Evolutionary conservation across 1,140 invertebrate species (phyloP), one percentile per base, ranked within the genome.

Genomic region (Littorina saxatilis): DNA sequence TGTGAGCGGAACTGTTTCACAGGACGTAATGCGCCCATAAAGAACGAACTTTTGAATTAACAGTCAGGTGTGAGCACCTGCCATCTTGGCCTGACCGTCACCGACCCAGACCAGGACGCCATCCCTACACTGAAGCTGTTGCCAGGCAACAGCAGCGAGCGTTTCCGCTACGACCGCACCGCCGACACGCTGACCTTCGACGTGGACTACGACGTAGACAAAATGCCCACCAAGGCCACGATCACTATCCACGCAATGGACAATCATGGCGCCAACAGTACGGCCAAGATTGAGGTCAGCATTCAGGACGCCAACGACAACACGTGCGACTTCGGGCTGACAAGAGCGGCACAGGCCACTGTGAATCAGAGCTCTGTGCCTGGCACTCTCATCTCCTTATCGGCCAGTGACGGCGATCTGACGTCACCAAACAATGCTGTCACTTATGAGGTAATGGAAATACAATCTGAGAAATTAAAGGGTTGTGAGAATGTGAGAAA

Each of bases 221-320:
- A 32, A 23, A 73, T 76, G 29, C 72, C 74, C 2, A 75, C 35
- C 7, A 58, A 7, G 9, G 74, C 61, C n/a, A 68, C 78, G 81
- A 13, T 86, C 84, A 11, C 63, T 40, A 11, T 76, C 70, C 11
- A 86, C 84, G 5, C 61, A 39, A 11, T 76, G 72, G 23, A 87
- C 63, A 9, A 76, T 9, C 27, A n/a, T 23, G 27, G 82, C 15
- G 82, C 74, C 17, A 52, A 73, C 0, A 61, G 75, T 29, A 75
- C 23, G 4, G 79, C 70, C 17, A 70, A 58, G 1, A 70, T 83
- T 52, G 63, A 80, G 47, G 70, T 83, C 39, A 70, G 11, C 9
- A 55, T 83, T 27, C 58, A 50, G 5, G 82, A 83, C 52, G 79
- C 40, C 52, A 83, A 83, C 52, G 82, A 83, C 52, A 81, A 83